Evolutionary conservation across 2,888 invertebrate species (phyloP), one percentile per base, ranked within the genome.

Genomic region (Fragum sueziense): DNA sequence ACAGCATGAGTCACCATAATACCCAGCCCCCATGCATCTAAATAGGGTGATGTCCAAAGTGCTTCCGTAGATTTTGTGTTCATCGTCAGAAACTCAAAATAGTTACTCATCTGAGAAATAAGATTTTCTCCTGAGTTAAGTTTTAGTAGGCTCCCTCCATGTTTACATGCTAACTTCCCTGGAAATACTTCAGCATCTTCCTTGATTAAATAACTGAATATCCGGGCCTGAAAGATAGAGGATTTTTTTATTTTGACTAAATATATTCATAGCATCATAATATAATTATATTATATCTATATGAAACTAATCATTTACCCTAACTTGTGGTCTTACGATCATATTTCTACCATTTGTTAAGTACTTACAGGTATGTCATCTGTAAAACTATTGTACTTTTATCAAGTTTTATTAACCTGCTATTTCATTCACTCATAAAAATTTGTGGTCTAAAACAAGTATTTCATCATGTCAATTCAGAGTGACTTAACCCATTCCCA

Each of bases 1-100:
- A 93, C 89, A n/a, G 93, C 92, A 84, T 93, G 90, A 0, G 93
- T 93, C 47, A 93, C 91, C 91, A 93, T 92, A n/a, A 93, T 87
- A 4, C 93, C 93, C n/a, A 93, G 86, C 1, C 93, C 93, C 89
- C 92, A 93, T 17, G 92, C 89, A 85, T 93, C 93, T 41, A 93
- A 88, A 80, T 93, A 93, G 0, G 93, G 93, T 6, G 93, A 92
- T 1, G 93, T 93, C 93, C 93, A 93, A 72, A 93, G 82, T 2
- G 93, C 92, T 37, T 90, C 84, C 31, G 88, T 90, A 29, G 89
- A 91, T 80, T 89, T 87, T 6, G 93, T 90, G 85, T 91, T 92
- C 25, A 89, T 85, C 0, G 93, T 91, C 78, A 93, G 85, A 81
- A 92, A 93, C 78, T 92, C 92, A 85, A 93, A 93, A 85, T 93